Evolutionary conservation across 2,113 vertebrate species (phyloP).

Genomic region (Gymnogyps californianus): DNA sequence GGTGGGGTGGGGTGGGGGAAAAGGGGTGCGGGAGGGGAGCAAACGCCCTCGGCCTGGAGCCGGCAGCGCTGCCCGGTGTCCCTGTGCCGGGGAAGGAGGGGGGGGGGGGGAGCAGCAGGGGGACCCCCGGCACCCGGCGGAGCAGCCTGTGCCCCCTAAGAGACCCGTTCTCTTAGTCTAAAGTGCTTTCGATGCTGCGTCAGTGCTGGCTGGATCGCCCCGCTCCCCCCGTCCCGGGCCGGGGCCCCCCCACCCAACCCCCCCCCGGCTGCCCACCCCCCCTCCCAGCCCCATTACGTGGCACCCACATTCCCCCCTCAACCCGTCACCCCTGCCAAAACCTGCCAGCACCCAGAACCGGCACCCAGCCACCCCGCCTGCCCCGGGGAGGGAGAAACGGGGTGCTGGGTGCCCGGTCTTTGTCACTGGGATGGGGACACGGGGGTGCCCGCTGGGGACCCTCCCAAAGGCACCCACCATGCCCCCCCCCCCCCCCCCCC

Average conservation of each 20-base stretch:
- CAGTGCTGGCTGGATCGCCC: not conserved
- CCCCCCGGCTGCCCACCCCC: too few relatives aligned
- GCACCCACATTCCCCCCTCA: not conserved
- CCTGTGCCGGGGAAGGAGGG: too few relatives aligned
- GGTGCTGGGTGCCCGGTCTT: not conserved
- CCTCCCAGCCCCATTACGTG: not conserved
- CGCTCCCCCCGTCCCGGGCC: too few relatives aligned
- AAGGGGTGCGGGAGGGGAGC: not conserved
- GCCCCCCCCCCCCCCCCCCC: too few relatives aligned
- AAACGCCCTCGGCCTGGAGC: not conserved
- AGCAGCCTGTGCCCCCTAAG: conserved; percentile 23
- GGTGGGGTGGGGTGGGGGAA: too few relatives aligned
- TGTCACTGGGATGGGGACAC: not conserved
- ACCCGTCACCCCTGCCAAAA: too few relatives aligned
- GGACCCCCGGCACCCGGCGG: not conserved
- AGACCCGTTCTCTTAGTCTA: conserved; percentile 44
- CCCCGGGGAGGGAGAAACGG: not conserved
- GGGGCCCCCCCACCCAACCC: too few relatives aligned
- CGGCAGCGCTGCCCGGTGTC: not conserved
- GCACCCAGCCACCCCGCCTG: not conserved
- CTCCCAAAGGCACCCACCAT: not conserved
- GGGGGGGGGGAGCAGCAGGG: not conserved
- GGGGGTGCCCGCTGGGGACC: not conserved
- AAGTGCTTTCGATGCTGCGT: conserved; percentile 48
- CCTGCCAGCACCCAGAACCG: not conserved